Evolutionary conservation across 2,113 vertebrate genomes (phyloP).

Genomic region (Hydropotes inermis): DNA sequence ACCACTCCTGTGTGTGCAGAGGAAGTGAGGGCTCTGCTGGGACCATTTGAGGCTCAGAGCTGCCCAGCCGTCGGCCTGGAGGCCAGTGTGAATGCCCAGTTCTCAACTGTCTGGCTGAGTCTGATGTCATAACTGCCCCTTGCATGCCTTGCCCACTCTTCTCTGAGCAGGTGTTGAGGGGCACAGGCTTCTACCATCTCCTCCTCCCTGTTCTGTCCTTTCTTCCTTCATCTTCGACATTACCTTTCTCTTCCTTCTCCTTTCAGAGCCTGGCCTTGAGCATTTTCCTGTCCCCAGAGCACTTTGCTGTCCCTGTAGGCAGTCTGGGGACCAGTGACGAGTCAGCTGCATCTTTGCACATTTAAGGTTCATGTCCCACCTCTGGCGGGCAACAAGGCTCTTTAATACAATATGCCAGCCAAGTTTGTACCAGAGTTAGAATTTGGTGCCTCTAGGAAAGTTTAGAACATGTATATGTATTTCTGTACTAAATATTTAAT

Average conservation of each 20-base stretch:
- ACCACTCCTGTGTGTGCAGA: neutral
- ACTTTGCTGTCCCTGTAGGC: neutral
- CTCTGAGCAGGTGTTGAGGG: neutral
- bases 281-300: neutral
- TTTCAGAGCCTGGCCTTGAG: neutral
- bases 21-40: neutral
- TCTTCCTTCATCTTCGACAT: neutral
- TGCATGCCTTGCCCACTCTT: neutral
- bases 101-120: neutral
- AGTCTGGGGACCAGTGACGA: neutral
- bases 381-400: neutral
- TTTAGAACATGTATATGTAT: neutral
- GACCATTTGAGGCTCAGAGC: neutral
- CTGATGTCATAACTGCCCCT: neutral
- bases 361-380: neutral
- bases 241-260: neutral
- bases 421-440: neutral
- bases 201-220: neutral
- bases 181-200: neutral
- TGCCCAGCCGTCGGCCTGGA: neutral
- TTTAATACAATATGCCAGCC: neutral
- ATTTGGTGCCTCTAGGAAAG: neutral
- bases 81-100: rapidly evolving
- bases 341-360: neutral
- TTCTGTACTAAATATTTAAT: neutral